These are phyloP conservation scores for Boleophthalmus pectinirostris DNA, from an alignment of 2,113 vertebrate species.

Conservation along the genomic window DNA sequence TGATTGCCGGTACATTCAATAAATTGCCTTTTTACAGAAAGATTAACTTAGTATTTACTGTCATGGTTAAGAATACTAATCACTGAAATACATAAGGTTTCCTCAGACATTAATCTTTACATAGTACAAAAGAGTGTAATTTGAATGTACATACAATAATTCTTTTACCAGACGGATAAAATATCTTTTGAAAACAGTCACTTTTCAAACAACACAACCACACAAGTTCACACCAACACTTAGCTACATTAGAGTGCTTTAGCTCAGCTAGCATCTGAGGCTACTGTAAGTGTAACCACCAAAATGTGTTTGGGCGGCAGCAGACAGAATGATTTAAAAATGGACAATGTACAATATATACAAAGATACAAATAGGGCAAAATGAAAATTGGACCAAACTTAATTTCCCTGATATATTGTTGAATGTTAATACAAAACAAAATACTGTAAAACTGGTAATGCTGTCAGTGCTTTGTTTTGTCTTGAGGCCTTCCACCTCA, in stretches of 20 bases:
- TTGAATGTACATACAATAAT: conserved; percentile 42
- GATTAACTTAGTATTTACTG: background rate
- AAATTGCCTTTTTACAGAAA: conserved; percentile 70
- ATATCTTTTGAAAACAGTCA: conserved; percentile 8
- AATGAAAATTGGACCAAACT: conserved; percentile 36
- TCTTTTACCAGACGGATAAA: conserved; percentile 37
- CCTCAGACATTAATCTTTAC: conserved; percentile 26
- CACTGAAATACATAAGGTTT: conserved; percentile 43
- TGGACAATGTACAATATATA: conserved; percentile 60
- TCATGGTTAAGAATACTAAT: conserved; percentile 1
- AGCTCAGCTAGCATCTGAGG: conserved; percentile 21
- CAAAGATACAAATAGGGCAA: conserved; percentile 54
- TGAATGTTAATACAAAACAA: conserved; percentile 1
- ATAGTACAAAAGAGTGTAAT: conserved; percentile 58
- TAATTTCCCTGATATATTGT: conserved; percentile 45
- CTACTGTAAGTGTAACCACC: conserved; percentile 16
- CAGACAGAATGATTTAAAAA: conserved; percentile 21
- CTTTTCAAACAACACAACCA: conserved; percentile 13
- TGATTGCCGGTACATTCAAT: conserved; percentile 67
- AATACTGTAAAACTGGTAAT: conserved; percentile 17
- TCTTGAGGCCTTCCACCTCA: conserved; percentile 6
- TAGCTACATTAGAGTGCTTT: conserved; percentile 37
- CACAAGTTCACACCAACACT: conserved; percentile 19
- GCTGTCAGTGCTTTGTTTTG: conserved; percentile 53
- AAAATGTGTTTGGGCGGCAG: conserved; percentile 27